Evolutionary conservation across 2,113 vertebrate species (phyloP).

Genomic region (Charina bottae): DNA sequence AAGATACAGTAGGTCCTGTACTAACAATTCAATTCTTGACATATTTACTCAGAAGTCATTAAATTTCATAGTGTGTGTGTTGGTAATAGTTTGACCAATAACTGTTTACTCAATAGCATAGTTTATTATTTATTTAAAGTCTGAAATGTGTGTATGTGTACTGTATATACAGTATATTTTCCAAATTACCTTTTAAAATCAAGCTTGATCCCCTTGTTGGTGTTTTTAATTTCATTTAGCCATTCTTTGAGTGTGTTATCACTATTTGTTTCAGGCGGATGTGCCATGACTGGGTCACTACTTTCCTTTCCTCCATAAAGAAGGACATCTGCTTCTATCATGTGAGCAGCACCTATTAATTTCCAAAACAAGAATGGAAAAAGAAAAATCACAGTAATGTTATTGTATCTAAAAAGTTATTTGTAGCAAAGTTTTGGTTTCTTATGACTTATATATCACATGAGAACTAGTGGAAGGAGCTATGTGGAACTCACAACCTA

Average conservation of each 20-base stretch:
- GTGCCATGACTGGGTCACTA: conserved; percentile 88
- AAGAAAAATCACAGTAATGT: neutral
- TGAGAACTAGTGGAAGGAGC: neutral
- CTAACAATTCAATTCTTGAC: neutral
- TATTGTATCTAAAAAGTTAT: neutral
- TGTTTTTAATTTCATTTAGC: conserved; percentile 75
- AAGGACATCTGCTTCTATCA: conserved; percentile 92
- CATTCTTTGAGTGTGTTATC: conserved; percentile 88
- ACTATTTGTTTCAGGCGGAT: conserved; percentile 88
- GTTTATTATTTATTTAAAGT: neutral
- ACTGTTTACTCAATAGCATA: neutral
- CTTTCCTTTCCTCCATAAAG: conserved; percentile 70
- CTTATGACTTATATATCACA: neutral
- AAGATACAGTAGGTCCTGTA: neutral
- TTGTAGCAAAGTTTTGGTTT: neutral
- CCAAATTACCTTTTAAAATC: conserved; percentile 93
- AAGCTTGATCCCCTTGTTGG: conserved; percentile 89
- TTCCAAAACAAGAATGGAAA: neutral
- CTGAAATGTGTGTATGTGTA: neutral
- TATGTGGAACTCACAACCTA: neutral
- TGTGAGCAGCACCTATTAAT: conserved; percentile 81
- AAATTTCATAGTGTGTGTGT: neutral
- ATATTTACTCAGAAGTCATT: neutral
- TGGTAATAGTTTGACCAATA: neutral
- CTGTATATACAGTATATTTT: neutral